These are phyloP conservation scores for Ptilodon capucinus DNA, from an alignment of 2,888 invertebrate species.

Conservation along the genomic window DNA sequence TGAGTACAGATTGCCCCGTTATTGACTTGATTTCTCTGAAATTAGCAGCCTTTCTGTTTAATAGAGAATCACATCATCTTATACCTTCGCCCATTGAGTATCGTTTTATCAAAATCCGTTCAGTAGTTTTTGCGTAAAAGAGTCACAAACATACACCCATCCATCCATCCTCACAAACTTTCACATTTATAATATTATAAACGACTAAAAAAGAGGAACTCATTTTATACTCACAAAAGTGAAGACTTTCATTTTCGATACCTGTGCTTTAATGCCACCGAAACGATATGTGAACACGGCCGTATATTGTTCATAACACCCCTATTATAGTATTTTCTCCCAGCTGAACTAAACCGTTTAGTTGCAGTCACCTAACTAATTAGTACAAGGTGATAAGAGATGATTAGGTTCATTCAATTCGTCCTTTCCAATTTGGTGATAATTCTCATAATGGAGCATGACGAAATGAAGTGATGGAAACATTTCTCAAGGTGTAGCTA, in stretches of 20 bases:
- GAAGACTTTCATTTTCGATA: neutral
- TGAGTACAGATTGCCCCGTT: no score
- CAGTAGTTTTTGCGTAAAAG: no score
- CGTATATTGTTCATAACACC: neutral
- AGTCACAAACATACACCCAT: no score
- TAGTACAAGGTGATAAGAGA: constrained; percentile 13
- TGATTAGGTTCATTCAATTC: constrained; percentile 3
- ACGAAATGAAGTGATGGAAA: neutral
- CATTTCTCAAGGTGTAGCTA: neutral
- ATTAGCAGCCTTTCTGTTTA: no score
- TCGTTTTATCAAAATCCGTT: no score
- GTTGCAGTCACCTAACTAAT: constrained; percentile 14
- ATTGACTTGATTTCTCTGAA: no score
- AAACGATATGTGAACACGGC: neutral
- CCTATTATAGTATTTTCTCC: constrained; percentile 1
- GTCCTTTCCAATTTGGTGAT: neutral
- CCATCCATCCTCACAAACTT: no score
- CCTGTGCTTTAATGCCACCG: neutral
- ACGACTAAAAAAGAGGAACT: no score
- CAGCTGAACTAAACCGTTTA: constrained; percentile 11
- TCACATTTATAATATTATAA: no score
- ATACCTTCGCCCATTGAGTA: no score
- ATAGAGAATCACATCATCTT: no score
- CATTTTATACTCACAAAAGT: neutral
- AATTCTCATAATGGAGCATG: neutral